phyloP scores from a whole-genome alignment of 2,113 vertebrate genomes.

The Oostethus manadensis region DNA sequence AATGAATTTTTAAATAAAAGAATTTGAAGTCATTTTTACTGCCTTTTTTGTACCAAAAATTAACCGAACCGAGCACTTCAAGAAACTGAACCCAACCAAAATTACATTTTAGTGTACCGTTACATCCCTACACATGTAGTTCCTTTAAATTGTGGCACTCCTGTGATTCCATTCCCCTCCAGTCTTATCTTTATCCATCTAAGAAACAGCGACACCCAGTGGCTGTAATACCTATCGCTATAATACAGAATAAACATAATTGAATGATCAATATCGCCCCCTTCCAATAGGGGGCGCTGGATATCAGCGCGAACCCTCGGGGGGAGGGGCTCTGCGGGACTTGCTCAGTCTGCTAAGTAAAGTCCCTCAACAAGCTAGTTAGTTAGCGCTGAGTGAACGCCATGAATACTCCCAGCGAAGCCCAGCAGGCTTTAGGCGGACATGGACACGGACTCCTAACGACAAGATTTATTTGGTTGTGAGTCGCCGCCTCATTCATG shows the following conservation, averaged over 20 bases:
- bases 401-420: neutral
- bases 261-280: neutral
- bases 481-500: constrained; percentile 48
- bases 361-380: constrained; percentile 62
- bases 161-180: no score
- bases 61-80: no score
- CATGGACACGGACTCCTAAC: constrained; percentile 24
- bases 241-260: neutral
- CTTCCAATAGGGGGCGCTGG: constrained; percentile 20
- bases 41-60: no score
- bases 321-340: constrained; percentile 46
- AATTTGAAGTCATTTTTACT: no score
- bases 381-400: constrained; percentile 40
- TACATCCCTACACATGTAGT: no score
- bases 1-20: no score
- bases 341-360: constrained; percentile 33
- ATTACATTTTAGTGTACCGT: no score
- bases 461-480: neutral
- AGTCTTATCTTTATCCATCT: neutral
- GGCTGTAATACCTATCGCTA: constrained; percentile 5
- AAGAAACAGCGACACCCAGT: constrained; percentile 34
- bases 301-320: neutral
- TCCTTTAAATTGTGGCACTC: no score
- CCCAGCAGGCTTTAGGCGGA: neutral
- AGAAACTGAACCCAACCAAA: no score